Conservation (phyloP, 1,140 invertebrate species). For the Nixonia krombeini region DNA sequence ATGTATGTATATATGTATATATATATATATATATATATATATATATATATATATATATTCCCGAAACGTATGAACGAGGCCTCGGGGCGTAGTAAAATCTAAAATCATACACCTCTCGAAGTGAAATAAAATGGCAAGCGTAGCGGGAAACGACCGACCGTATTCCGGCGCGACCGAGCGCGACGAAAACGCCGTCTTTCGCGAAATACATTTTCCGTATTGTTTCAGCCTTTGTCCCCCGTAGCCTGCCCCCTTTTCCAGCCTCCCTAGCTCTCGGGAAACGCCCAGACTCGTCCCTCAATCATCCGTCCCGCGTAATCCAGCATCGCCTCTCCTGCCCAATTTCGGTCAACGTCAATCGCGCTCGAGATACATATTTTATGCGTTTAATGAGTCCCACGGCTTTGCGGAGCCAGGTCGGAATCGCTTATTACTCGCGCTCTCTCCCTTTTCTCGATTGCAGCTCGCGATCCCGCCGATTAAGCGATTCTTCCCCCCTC, state of each 20-base stretch:
- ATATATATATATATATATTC: background rate
- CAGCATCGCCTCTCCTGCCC: conserved; percentile 24
- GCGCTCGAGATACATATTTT: conserved; percentile 39
- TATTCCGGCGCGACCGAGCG: conserved; percentile 30
- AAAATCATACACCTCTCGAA: conserved; percentile 60
- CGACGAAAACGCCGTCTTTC: conserved; percentile 41
- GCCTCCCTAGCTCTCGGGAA: no score
- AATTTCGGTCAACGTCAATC: conserved; percentile 35
- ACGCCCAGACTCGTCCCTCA: conserved; percentile 14
- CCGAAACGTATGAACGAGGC: conserved; percentile 9
- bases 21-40: conserved; percentile 21
- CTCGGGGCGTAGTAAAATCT: conserved; percentile 52
- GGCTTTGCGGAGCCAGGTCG: conserved; percentile 12
- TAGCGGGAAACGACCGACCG: conserved; percentile 57
- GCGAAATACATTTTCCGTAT: conserved; percentile 61
- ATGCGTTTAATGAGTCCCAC: conserved; percentile 27
- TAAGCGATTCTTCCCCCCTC: no score
- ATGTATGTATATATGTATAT: conserved; percentile 7
- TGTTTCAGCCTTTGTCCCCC: conserved; percentile 35
- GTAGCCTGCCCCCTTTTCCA: background rate
- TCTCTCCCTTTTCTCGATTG: conserved; percentile 11
- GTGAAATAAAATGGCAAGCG: conserved; percentile 66
- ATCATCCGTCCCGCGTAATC: conserved; percentile 40
- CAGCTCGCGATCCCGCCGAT: no score
- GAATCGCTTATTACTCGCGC: conserved; percentile 22